Evolutionary conservation across 2,888 invertebrate species (phyloP), one percentile per base, ranked within the genome.

Genomic region (Trissolcus japonicus): DNA sequence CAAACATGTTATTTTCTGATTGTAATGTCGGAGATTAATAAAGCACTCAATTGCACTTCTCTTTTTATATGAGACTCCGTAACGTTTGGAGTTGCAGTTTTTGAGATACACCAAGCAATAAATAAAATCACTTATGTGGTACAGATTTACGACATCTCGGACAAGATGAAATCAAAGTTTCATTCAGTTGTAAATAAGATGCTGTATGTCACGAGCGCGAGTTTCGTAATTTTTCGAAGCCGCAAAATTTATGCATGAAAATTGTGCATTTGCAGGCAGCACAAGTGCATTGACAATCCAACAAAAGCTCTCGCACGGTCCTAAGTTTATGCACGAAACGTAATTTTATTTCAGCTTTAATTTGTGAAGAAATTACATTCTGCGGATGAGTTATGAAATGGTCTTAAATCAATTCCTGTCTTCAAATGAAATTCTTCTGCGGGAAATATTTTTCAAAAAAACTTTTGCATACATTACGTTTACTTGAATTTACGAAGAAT

Each of bases 131-230:
- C 48, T 65, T 46, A 48, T 55, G 17, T 35, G 48, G 41, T 35
- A 14, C 6, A 59, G 43, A 67, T 57, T 67, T 67, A 67, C 53
- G 43, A 59, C 43, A 16, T 14, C 46, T 14, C n/a, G 50, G 43
- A n/a, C 25, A 53, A 53, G 59, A 59, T 59, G 43, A 67, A 67
- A 67, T 67, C 67, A 67, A 57, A 67, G 59, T 57, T 67, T 56
- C 48, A 67, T 67, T 67, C 53, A 67, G 53, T 59, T 67, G 57
- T 59, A 67, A 67, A 67, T 57, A 48, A 59, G 57, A 51, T 9
- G 0, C 17, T 46, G 46, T 46, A 14, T 46, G 46, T 16, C 46
- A 14, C 16, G 16, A 46, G 46, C n/a, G 51, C 41, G 13, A 11
- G 43, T 63, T 54, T 41, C 41, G 21, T 63, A 41, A 63, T 63